phyloP scores from a whole-genome alignment of 2,888 invertebrate species.

The Timema cristinae region DNA sequence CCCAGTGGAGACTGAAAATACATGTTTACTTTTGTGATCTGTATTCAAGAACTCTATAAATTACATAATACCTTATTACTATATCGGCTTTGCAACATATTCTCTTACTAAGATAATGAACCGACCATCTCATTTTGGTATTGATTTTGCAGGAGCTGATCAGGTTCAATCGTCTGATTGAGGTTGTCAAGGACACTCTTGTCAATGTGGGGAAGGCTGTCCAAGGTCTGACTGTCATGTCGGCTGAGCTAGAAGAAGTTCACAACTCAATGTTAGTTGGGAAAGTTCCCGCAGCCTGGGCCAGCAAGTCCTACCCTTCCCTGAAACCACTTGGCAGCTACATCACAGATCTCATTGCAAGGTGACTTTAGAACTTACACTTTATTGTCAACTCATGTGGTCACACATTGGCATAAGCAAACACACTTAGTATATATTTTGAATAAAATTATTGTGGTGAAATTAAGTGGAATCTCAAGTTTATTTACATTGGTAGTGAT shows the following conservation, averaged over 20 bases:
- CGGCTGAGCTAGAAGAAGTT: conserved; percentile 75
- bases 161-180: conserved; percentile 62
- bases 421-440: background rate
- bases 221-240: conserved; percentile 85
- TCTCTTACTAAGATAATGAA: too few species aligned
- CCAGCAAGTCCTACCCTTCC: conserved; percentile 78
- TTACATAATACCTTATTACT: too few species aligned
- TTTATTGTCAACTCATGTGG: background rate
- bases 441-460: background rate
- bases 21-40: too few species aligned
- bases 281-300: conserved; percentile 72
- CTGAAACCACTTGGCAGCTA: conserved; percentile 85
- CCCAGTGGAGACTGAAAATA: too few species aligned
- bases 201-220: conserved; percentile 74
- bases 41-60: too few species aligned
- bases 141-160: conserved; percentile 24
- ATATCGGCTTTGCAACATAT: too few species aligned
- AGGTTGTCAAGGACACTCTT: conserved; percentile 66
- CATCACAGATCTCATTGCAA: conserved; percentile 63
- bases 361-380: conserved; percentile 45
- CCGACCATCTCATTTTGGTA: background rate
- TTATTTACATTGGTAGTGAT: too few species aligned
- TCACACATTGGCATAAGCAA: background rate
- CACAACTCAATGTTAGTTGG: conserved; percentile 73
- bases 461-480: too few species aligned